Percentiles rank a stretch among this genome's conserved stretches.
phyloP scores from a whole-genome alignment of 2,888 invertebrate genomes.

The Halictus ligatus region DNA sequence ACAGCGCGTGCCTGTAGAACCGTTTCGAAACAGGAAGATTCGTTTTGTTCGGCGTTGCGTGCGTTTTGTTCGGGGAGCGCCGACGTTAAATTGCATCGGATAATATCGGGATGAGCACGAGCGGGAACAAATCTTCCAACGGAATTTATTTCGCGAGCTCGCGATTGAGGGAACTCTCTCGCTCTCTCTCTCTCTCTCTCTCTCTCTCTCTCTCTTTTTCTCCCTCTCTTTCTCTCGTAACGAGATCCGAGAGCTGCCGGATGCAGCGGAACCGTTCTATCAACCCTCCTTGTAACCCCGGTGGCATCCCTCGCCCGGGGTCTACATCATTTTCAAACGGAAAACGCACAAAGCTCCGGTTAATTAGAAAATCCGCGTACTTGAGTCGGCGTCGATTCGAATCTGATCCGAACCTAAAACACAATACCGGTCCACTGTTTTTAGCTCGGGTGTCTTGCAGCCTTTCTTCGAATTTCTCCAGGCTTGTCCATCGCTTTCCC shows the following conservation, averaged over 20 bases:
- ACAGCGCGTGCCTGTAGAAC: too few species aligned
- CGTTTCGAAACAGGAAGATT: background rate
- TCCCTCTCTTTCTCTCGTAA: background rate
- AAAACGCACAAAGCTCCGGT: background rate
- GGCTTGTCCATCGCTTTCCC: background rate
- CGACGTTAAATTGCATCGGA: background rate
- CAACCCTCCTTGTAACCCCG: background rate
- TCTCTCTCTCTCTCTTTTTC: background rate
- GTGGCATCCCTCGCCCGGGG: background rate
- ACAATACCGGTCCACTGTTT: background rate
- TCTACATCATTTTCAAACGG: background rate
- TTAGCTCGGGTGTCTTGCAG: background rate
- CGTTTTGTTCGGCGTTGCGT: background rate
- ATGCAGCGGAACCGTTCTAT: background rate
- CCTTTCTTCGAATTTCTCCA: background rate
- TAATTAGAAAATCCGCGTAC: background rate
- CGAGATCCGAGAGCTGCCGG: conserved; percentile 4
- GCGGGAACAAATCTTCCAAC: background rate
- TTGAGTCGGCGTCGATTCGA: background rate
- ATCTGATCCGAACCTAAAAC: background rate
- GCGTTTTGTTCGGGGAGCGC: background rate
- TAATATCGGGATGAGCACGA: background rate
- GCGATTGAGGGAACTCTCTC: background rate
- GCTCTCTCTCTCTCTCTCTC: too few species aligned
- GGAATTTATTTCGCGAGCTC: background rate